Evolutionary conservation across 1,140 invertebrate genomes (phyloP).

Genomic region (Aphelenchoides besseyi): DNA sequence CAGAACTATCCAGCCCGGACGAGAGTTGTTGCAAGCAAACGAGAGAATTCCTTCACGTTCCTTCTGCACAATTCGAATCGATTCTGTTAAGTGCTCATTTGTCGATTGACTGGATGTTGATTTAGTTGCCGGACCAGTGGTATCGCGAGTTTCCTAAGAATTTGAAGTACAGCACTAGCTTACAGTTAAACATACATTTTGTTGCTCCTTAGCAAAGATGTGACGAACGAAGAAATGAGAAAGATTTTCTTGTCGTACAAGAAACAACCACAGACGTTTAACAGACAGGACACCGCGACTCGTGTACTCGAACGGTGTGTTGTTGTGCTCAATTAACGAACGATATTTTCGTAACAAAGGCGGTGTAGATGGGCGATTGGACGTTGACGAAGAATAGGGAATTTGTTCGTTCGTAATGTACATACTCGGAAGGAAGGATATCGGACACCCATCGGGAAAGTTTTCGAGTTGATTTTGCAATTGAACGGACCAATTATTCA

Average conservation of each 20-base stretch:
- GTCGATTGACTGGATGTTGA: slow-evolving; percentile 12
- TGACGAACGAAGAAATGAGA: slow-evolving; percentile 92
- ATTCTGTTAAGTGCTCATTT: slow-evolving; percentile 41
- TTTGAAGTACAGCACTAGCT: too few species aligned
- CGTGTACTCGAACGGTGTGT: slow-evolving; percentile 85
- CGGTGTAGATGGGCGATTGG: slow-evolving; percentile 63
- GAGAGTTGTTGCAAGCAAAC: slow-evolving; percentile 91
- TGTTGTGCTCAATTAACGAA: slow-evolving; percentile 81
- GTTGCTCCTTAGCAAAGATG: slow-evolving; percentile 78
- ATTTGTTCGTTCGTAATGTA: slow-evolving; percentile 70
- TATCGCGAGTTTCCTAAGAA: slow-evolving; percentile 26
- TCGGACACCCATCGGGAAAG: slow-evolving; percentile 66
- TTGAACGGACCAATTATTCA: slow-evolving; percentile 82
- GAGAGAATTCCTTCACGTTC: slow-evolving; percentile 96
- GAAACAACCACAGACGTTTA: slow-evolving; percentile 83
- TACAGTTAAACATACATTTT: slow-evolving; percentile 44
- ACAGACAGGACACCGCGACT: slow-evolving; percentile 45
- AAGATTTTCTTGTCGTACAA: slow-evolving; percentile 84
- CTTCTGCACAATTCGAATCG: slow-evolving; percentile 93
- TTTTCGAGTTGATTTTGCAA: slow-evolving; percentile 72
- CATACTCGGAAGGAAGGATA: slow-evolving; percentile 74
- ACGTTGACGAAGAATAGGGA: not conserved
- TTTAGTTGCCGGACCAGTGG: slow-evolving; percentile 26
- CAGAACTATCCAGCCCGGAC: slow-evolving; percentile 77
- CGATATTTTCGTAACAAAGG: slow-evolving; percentile 88